Evolutionary conservation across 2,888 invertebrate species (phyloP), one percentile per base, ranked within the genome.

Genomic region (Sthenelais limicola): DNA sequence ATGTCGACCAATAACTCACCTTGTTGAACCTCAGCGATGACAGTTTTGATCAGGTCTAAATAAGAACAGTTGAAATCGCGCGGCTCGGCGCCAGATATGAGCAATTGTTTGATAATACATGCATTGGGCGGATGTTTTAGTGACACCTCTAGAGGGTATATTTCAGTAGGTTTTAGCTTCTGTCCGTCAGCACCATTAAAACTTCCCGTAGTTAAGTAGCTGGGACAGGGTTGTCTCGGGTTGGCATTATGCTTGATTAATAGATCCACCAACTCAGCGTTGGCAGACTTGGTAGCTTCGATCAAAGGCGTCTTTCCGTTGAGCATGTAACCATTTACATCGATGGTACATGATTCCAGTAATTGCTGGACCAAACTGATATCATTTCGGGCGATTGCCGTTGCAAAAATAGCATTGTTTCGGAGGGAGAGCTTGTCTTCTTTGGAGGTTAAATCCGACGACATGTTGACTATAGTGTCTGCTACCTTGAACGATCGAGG

Each of bases 261-360:
- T 9, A 62, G 24, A 62, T 38, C 24, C 1, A 62, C 21, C 38
- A 62, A 35, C 3, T 21, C 24, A 21, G 28, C 24, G 24, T 62
- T 4, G 2, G 18, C 38, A 38, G 24, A 38, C 7, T 3, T 24
- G 3, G 43, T 62, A n/a, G 62, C 62, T 21, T 62, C 62, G 3
- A 62, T 18, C 12, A 62, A 43, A n/a, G 62, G 62, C 0, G 62
- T 62, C 24, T 38, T 62, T 4, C 62, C 62, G 43, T 62, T 62
- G 24, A 38, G 38, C 35, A 62, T 35, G 35, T 38, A 7, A 7
- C n/a, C 2, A 24, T 62, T 24, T 5, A 62, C 62, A n/a, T 62
- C 62, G 7, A 62, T 24, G 15, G 62, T 38, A 26, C 21, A 21
- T 9, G 15, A 21, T 1, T 35, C 3, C 3, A 62, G 38, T 2